A percentile compares a stretch with the other conserved stretches of the same genome.
These are phyloP conservation scores for Oncopodura yosiiana DNA, from an alignment of 1,140 invertebrate genomes.

Conservation along the genomic window DNA sequence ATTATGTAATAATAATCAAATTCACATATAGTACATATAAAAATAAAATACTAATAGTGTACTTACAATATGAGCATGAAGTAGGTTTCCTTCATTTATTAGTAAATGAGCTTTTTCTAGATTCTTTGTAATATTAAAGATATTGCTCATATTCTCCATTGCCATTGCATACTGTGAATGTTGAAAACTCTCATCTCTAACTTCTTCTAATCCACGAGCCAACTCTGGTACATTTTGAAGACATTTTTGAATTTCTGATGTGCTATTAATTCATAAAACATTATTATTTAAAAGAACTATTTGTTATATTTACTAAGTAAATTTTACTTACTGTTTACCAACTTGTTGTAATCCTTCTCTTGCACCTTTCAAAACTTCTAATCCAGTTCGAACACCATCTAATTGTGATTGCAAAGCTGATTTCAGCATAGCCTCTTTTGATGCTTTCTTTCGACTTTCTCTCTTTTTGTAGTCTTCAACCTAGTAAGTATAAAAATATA, in stretches of 20 bases:
- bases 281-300: slow-evolving; percentile 3
- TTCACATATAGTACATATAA: neutral
- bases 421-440: slow-evolving; percentile 93
- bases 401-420: slow-evolving; percentile 97
- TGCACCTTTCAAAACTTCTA: slow-evolving; percentile 78
- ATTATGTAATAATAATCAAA: slow-evolving; percentile 19
- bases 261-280: slow-evolving; percentile 39
- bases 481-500: slow-evolving; percentile 38
- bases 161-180: slow-evolving; percentile 94
- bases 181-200: slow-evolving; percentile 82
- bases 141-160: slow-evolving; percentile 95
- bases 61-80: slow-evolving; percentile 78
- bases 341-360: slow-evolving; percentile 68
- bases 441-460: slow-evolving; percentile 74
- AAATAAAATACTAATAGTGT: neutral
- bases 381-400: slow-evolving; percentile 85
- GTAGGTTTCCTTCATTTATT: slow-evolving; percentile 87
- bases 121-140: slow-evolving; percentile 94
- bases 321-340: slow-evolving; percentile 55
- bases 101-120: slow-evolving; percentile 87
- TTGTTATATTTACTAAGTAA: neutral
- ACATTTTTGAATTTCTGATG: slow-evolving; percentile 52
- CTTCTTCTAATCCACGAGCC: slow-evolving; percentile 65
- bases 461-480: slow-evolving; percentile 75
- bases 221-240: slow-evolving; percentile 59